These are phyloP conservation scores for Cossypha polioptera DNA, from an alignment of 2,797 vertebrate species.

Conservation along the genomic window DNA sequence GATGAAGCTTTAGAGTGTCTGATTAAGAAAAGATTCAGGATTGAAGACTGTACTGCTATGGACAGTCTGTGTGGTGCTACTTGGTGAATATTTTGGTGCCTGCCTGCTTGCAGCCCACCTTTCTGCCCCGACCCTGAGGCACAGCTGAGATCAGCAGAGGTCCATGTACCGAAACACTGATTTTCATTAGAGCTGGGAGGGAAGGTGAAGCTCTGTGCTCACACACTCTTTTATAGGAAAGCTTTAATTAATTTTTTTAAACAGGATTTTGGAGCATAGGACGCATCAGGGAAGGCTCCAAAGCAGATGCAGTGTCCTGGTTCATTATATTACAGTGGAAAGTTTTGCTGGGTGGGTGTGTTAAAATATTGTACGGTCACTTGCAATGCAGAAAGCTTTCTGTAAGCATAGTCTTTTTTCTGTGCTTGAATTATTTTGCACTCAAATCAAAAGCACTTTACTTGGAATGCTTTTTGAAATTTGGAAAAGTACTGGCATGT, in stretches of 20 bases:
- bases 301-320: neutral
- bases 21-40: neutral
- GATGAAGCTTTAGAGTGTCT: neutral
- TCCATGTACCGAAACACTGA: neutral
- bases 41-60: neutral
- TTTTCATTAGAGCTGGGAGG: neutral
- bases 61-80: neutral
- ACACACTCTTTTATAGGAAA: neutral
- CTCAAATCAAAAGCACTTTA: neutral
- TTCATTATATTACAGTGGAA: neutral
- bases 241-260: neutral
- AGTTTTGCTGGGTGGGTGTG: neutral
- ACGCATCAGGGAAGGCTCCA: neutral
- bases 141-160: neutral
- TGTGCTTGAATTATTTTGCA: conserved; percentile 5
- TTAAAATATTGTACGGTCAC: neutral
- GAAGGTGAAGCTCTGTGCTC: neutral
- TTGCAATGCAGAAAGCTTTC: conserved; percentile 16
- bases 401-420: neutral
- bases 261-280: neutral
- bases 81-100: neutral
- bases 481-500: neutral
- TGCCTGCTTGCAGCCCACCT: neutral
- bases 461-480: neutral
- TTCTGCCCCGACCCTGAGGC: neutral